phyloP scores from a whole-genome alignment of 1,140 invertebrate genomes.

The Steinernema khuongi region DNA sequence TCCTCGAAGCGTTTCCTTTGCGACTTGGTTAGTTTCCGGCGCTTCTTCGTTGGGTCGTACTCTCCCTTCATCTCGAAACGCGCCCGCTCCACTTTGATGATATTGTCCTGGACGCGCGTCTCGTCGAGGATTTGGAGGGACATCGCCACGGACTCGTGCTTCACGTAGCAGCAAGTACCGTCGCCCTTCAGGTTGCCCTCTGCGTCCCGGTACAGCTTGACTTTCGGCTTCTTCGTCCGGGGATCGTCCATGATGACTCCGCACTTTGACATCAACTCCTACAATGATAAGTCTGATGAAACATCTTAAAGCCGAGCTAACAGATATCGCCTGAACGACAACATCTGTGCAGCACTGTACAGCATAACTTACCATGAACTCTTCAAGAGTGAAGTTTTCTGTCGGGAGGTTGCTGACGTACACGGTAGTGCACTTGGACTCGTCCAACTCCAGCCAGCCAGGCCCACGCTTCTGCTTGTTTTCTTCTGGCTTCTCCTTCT shows the following conservation, averaged over 20 bases:
- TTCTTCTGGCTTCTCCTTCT: conserved; percentile 45
- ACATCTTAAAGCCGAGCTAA: conserved; percentile 1
- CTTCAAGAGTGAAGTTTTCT: conserved; percentile 73
- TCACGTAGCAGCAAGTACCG: conserved; percentile 91
- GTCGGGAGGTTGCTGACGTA: conserved; percentile 87
- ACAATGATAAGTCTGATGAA: conserved; percentile 67
- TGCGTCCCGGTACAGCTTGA: conserved; percentile 84
- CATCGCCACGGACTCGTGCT: conserved; percentile 83
- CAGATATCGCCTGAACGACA: neutral
- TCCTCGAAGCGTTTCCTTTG: conserved; percentile 77
- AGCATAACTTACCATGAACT: conserved; percentile 61
- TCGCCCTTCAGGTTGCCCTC: conserved; percentile 84
- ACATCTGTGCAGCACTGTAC: neutral
- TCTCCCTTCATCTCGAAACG: conserved; percentile 89
- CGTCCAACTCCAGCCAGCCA: conserved; percentile 87
- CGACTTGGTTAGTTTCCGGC: conserved; percentile 74
- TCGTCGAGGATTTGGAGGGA: conserved; percentile 86
- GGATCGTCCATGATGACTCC: conserved; percentile 87
- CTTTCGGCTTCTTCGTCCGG: conserved; percentile 75
- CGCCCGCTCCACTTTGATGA: conserved; percentile 79
- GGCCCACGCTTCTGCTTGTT: conserved; percentile 25
- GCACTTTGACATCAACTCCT: conserved; percentile 87
- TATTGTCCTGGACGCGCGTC: conserved; percentile 66
- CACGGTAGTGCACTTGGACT: conserved; percentile 88
- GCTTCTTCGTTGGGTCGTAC: conserved; percentile 87